Percentiles rank a stretch among this genome's conserved stretches.
Conservation (phyloP, 2,113 vertebrate genomes). For the Acrocephalus arundinaceus region DNA sequence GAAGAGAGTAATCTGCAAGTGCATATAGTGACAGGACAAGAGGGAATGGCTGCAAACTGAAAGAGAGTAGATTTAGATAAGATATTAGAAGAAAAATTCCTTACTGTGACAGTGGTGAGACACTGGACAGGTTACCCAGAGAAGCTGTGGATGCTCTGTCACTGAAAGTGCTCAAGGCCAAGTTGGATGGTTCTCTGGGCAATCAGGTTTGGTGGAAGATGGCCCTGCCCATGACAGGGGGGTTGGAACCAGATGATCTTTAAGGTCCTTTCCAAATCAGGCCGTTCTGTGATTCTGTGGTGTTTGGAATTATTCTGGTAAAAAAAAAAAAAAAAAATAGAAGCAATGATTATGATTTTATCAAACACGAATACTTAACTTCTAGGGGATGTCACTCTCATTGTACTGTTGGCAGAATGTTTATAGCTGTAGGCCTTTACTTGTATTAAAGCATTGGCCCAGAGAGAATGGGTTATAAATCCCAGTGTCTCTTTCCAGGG, state of each 20-base stretch:
- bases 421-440: background rate
- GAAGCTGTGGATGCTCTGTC: background rate
- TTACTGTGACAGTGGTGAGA: background rate
- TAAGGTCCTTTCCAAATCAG: background rate
- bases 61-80: background rate
- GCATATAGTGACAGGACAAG: background rate
- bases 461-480: conserved; percentile 9
- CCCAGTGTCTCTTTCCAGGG: background rate
- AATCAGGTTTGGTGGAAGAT: background rate
- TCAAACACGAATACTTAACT: background rate
- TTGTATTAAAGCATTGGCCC: conserved; percentile 16
- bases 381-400: background rate
- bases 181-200: background rate
- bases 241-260: background rate
- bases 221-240: background rate
- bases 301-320: background rate
- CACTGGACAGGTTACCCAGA: background rate
- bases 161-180: background rate
- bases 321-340: background rate
- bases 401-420: background rate
- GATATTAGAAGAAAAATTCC: background rate
- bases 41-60: background rate
- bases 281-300: background rate
- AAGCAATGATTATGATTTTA: background rate
- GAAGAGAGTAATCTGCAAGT: background rate